Base-by-base conservation (phyloP, 2,113 vertebrate species). In the Diphyllodes magnificus region DNA sequence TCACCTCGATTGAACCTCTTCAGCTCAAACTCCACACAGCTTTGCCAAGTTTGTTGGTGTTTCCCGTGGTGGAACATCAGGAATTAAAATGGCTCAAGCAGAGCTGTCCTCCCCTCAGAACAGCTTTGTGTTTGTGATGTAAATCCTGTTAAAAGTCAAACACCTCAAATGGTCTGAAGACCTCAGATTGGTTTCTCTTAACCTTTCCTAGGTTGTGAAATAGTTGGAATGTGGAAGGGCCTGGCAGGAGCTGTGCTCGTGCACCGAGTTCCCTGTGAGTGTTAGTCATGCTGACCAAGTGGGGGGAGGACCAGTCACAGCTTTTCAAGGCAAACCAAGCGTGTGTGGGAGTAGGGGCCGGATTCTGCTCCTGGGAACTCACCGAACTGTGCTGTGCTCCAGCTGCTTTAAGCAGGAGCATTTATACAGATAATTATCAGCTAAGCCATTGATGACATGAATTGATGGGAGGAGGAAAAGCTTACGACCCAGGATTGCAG, bases 1-100 rank as follows among this genome's bases (percentile, higher is more conserved):
- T 93, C 5, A 9, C 93, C 93, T 94, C 60, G 10, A 39, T 63
- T 94, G 93, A 96, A 92, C 90, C 82, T 86, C 54, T 54, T 22
- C 61, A 5, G 0, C 53, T 39, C 53, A 1, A 64, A 6, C 76
- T 64, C 47, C 13, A 0, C 13, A 0, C 28, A 14, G 47, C 57
- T 84, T 33, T 60, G 89, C 89, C 89, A 39, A 31, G 53, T 87
- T 80, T 44, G 11, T 11, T 40, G 84, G 45, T 4, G 6, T 49
- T 39, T 82, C 3, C 77, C 13, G 10, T 6, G 40, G 12, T 33
- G 15, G 57, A 82, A 24, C 76, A 40, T 17, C 42, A 1, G 53
- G 70, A 66, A 50, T 45, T 3, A n/a, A 89, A 85, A 83, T 6
- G 59, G 21, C 60, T 91, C 3, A 0, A 44, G 51, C 63, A 69